Percentiles rank a stretch among this genome's conserved stretches.
These are phyloP conservation scores for Pandemis corylana DNA, from an alignment of 2,888 invertebrate species.

Conservation along the genomic window DNA sequence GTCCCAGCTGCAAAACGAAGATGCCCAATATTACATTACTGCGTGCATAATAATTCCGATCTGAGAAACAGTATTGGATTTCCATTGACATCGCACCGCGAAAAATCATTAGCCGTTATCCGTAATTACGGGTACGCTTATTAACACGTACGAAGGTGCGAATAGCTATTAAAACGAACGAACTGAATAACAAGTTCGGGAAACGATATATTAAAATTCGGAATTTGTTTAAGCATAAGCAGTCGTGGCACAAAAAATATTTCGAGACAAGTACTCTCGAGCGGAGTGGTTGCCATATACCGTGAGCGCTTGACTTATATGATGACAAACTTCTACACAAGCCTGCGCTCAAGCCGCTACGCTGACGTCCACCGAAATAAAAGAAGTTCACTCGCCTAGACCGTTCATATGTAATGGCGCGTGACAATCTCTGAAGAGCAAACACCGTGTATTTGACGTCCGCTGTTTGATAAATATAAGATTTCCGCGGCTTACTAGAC, in stretches of 20 bases:
- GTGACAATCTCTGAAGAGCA: slow-evolving; percentile 55
- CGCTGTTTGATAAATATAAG: slow-evolving; percentile 47
- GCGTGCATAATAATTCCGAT: slow-evolving; percentile 51
- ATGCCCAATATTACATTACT: slow-evolving; percentile 50
- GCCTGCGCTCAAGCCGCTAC: slow-evolving; percentile 15
- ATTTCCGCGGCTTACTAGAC: slow-evolving; percentile 42
- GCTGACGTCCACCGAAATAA: slow-evolving; percentile 19
- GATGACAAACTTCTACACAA: slow-evolving; percentile 38
- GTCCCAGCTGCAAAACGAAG: slow-evolving; percentile 44
- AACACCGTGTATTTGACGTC: slow-evolving; percentile 49
- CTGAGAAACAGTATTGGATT: slow-evolving; percentile 19
- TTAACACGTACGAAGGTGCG: slow-evolving; percentile 39
- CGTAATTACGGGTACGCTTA: slow-evolving; percentile 37
- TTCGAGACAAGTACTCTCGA: slow-evolving; percentile 48
- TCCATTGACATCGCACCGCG: slow-evolving; percentile 33
- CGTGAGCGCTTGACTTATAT: slow-evolving; percentile 25
- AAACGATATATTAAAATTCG: slow-evolving; percentile 6
- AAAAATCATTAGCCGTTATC: slow-evolving; percentile 40
- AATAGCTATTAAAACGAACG: slow-evolving; percentile 36
- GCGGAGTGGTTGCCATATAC: slow-evolving; percentile 28
- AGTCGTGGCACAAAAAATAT: slow-evolving; percentile 46
- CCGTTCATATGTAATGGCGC: slow-evolving; percentile 63
- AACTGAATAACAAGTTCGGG: slow-evolving; percentile 20
- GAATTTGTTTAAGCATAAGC: slow-evolving; percentile 37
- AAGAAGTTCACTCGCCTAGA: slow-evolving; percentile 49